Evolutionary conservation across 2,888 invertebrate species (phyloP), one percentile per base, ranked within the genome.

Genomic region (Drosophila basisetae): DNA sequence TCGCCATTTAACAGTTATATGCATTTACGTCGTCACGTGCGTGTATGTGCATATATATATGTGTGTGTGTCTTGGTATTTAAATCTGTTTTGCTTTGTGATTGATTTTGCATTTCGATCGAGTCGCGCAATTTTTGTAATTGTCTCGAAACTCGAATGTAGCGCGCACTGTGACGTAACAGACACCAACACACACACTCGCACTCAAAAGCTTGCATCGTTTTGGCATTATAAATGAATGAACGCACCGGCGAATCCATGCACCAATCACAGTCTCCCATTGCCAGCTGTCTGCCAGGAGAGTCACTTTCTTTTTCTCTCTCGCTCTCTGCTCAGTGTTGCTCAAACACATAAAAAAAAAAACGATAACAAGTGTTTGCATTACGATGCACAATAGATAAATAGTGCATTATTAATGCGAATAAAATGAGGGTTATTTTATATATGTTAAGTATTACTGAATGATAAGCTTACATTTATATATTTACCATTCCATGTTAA

Each of bases 21-120:
- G 28, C 43, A 49, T 39, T 18, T 59, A 4, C 30, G 54, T 35
- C 22, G 30, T 66, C 59, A 67, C 66, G 60, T 65, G 56, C 64
- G 59, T 70, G 30, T 59, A 63, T n/a, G 30, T 37, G 25, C 4
- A 28, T 35, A 43, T 68, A 30, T 37, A 6, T 18, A 13, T 35
- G 16, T 31, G 31, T 31, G 31, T 37, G 10, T 22, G 41, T 10
- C 10, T 55, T 73, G 50, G 65, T 64, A 65, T 68, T 63, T 62
- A 75, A 72, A 68, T 68, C 54, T 49, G 41, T 60, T 60, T 68
- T 71, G 49, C 31, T 58, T 62, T 66, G 47, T 64, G 81, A 76
- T 80, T 52, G 60, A 77, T 67, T 76, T 83, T 52, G 68, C 67
- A 83, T 83, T 72, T 52, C 67, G 72, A 73, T 67, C 70, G 61